These are phyloP conservation scores for Panagrolaimus sp. DNA, from an alignment of 1,140 invertebrate genomes.

Conservation along the genomic window DNA sequence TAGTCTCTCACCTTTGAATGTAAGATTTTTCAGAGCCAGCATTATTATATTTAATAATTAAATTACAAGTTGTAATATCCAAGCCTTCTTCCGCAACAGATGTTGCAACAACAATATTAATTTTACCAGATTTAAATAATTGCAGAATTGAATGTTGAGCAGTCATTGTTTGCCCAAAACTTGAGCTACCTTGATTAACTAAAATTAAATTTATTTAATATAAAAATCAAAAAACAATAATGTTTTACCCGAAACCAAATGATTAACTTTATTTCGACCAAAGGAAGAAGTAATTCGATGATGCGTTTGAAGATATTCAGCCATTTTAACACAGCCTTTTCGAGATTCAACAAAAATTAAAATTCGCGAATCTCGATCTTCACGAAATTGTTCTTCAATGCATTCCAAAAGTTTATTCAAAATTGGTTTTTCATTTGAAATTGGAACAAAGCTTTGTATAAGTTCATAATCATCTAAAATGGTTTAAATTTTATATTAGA, in stretches of 20 bases:
- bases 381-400: background rate
- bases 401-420: background rate
- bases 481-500: background rate
- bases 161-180: slow-evolving; percentile 33
- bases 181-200: slow-evolving; percentile 31
- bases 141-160: slow-evolving; percentile 33
- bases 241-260: no score
- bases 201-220: no score
- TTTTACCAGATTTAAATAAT: slow-evolving; percentile 41
- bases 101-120: slow-evolving; percentile 65
- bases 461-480: background rate
- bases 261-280: background rate
- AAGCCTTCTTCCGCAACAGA: slow-evolving; percentile 62
- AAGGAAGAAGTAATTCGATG: background rate
- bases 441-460: background rate
- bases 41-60: slow-evolving; percentile 61
- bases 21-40: slow-evolving; percentile 61
- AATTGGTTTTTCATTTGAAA: background rate
- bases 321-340: background rate
- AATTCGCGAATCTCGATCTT: background rate
- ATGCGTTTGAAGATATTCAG: background rate
- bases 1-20: slow-evolving; percentile 57
- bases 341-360: slow-evolving; percentile 5
- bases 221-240: no score
- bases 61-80: slow-evolving; percentile 61